Percentiles rank a stretch among this genome's conserved stretches.
These are phyloP conservation scores for Oreocharis arfaki DNA, from an alignment of 2,113 vertebrate genomes.

Conservation along the genomic window DNA sequence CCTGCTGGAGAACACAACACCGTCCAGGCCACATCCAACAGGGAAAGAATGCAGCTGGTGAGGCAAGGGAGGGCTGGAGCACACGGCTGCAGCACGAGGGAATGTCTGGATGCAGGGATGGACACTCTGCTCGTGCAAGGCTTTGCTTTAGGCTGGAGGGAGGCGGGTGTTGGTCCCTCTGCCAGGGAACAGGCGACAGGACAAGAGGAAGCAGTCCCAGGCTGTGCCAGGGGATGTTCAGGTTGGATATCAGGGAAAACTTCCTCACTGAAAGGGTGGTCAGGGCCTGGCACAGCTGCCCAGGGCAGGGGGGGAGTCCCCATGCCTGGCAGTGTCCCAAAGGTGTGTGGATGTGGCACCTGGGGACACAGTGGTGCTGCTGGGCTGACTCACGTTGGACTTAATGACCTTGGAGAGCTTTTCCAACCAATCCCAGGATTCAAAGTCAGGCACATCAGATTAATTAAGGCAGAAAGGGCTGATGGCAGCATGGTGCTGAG, in stretches of 20 bases:
- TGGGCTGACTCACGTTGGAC: not conserved
- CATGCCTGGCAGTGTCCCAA: not conserved
- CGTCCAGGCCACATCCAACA: not conserved
- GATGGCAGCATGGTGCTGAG: not conserved
- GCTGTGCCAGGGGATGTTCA: not conserved
- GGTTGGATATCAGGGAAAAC: not conserved
- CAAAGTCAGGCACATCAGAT: too few relatives aligned
- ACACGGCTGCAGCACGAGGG: not conserved
- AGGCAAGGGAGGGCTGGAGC: not conserved
- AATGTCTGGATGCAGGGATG: not conserved
- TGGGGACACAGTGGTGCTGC: not conserved
- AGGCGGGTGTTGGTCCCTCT: not conserved
- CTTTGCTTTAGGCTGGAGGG: not conserved
- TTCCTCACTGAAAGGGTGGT: not conserved
- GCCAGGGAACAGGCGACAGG: not conserved
- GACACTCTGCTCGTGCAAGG: not conserved
- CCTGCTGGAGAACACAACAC: accelerated
- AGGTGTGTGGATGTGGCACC: not conserved
- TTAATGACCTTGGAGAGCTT: not conserved
- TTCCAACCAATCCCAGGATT: not conserved
- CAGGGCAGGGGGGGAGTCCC: not conserved
- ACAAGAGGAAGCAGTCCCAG: not conserved
- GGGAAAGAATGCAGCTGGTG: not conserved
- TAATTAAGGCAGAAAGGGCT: not conserved
- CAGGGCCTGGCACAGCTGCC: not conserved